phyloP scores from a whole-genome alignment of 2,797 vertebrate genomes.

The Rhinella marina region DNA sequence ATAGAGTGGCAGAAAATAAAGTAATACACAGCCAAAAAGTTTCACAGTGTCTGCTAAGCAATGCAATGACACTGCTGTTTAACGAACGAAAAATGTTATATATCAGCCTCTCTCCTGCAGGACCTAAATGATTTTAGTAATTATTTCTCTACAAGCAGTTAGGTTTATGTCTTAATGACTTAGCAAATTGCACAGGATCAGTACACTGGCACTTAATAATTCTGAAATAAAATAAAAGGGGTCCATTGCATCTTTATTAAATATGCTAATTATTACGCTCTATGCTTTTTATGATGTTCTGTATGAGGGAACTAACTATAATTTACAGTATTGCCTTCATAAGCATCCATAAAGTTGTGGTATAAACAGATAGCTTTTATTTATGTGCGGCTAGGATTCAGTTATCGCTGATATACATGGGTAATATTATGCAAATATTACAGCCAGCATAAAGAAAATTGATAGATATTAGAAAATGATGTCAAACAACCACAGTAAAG shows the following conservation, averaged over 20 bases:
- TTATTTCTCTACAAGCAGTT: slow-evolving; percentile 59
- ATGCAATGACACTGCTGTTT: slow-evolving; percentile 61
- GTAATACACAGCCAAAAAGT: slow-evolving; percentile 16
- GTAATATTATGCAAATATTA: slow-evolving; percentile 53
- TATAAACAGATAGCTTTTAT: not conserved
- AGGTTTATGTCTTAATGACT: slow-evolving; percentile 54
- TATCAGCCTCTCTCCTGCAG: slow-evolving; percentile 25
- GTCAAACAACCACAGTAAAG: slow-evolving; percentile 19
- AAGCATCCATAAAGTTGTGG: slow-evolving; percentile 57
- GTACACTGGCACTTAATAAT: slow-evolving; percentile 57
- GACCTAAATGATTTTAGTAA: slow-evolving; percentile 56
- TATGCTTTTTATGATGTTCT: slow-evolving; percentile 58
- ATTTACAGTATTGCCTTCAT: slow-evolving; percentile 62
- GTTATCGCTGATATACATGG: slow-evolving; percentile 18
- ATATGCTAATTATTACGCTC: slow-evolving; percentile 65
- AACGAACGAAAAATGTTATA: slow-evolving; percentile 51
- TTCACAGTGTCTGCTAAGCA: slow-evolving; percentile 25
- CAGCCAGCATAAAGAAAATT: slow-evolving; percentile 61
- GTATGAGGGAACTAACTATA: slow-evolving; percentile 60
- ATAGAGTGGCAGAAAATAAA: not conserved
- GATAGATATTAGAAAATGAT: slow-evolving; percentile 30
- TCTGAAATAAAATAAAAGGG: slow-evolving; percentile 59
- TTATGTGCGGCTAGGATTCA: slow-evolving; percentile 8
- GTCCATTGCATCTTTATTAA: slow-evolving; percentile 61
- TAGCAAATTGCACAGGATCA: slow-evolving; percentile 60